Evolutionary conservation across 2,797 vertebrate species (phyloP).

Genomic region (Spheniscus humboldti): DNA sequence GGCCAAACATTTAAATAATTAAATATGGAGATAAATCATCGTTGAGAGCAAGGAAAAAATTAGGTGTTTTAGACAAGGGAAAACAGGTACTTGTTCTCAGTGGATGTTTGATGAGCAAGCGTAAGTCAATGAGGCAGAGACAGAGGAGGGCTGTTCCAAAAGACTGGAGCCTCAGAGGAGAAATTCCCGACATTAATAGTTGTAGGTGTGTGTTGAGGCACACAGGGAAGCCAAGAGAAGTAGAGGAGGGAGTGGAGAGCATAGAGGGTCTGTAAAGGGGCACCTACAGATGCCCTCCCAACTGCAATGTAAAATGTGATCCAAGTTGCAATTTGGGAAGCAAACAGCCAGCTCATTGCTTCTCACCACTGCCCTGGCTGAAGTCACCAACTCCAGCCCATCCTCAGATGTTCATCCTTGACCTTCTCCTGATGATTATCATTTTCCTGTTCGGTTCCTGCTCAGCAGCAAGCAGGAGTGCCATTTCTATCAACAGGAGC

Average conservation of each 20-base stretch:
- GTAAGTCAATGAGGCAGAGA: not conserved
- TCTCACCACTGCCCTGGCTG: not conserved
- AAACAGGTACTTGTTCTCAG: not conserved
- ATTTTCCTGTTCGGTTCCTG: not conserved
- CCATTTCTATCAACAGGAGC: not conserved
- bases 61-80: not conserved
- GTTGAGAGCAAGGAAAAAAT: not conserved
- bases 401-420: not conserved
- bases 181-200: not conserved
- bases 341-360: not conserved
- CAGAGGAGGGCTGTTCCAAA: not conserved
- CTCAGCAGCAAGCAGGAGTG: not conserved
- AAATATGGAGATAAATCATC: not conserved
- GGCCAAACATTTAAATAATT: not conserved
- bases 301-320: not conserved
- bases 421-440: not conserved
- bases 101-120: not conserved
- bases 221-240: not conserved
- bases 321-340: not conserved
- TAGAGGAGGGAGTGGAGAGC: not conserved
- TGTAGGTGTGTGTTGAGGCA: not conserved
- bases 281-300: not conserved
- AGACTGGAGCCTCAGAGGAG: not conserved
- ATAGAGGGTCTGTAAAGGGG: not conserved
- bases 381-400: not conserved